Percentiles rank a stretch among this genome's conserved stretches.
phyloP scores from a whole-genome alignment of 2,797 vertebrate genomes.

The Chromis chromis region DNA sequence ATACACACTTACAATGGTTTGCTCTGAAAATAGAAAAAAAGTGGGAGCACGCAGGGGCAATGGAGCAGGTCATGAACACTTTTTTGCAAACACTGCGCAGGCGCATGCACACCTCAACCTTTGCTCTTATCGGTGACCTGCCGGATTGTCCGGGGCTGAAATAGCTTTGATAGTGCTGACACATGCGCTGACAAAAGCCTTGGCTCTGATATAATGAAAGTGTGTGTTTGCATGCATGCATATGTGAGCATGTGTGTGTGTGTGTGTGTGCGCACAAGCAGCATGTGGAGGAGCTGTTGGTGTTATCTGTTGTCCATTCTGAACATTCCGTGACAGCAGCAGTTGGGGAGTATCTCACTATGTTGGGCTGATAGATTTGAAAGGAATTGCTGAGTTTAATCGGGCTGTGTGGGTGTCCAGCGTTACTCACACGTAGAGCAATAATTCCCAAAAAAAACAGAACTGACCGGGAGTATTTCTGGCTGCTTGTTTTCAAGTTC shows the following conservation, averaged over 20 bases:
- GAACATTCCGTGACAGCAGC: slow-evolving; percentile 76
- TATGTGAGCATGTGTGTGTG: neutral
- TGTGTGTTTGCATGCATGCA: slow-evolving; percentile 34
- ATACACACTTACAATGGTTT: slow-evolving; percentile 61
- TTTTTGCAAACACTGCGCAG: slow-evolving; percentile 19
- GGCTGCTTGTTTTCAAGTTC: slow-evolving; percentile 21
- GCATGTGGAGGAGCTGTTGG: slow-evolving; percentile 65
- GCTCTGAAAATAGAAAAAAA: slow-evolving; percentile 77
- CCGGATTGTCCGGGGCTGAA: slow-evolving; percentile 64
- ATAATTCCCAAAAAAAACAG: slow-evolving; percentile 38
- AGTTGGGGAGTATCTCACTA: slow-evolving; percentile 61
- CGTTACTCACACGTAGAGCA: neutral
- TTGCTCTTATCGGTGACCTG: slow-evolving; percentile 70
- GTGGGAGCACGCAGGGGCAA: slow-evolving; percentile 52
- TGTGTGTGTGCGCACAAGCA: slow-evolving; percentile 53
- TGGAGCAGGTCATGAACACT: slow-evolving; percentile 46
- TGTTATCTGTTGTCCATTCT: slow-evolving; percentile 71
- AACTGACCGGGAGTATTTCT: slow-evolving; percentile 14
- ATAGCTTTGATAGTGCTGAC: slow-evolving; percentile 76
- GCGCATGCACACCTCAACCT: slow-evolving; percentile 36
- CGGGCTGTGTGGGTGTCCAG: slow-evolving; percentile 29
- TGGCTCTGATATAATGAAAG: slow-evolving; percentile 61
- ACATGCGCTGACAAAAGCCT: slow-evolving; percentile 69
- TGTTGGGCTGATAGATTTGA: slow-evolving; percentile 42
- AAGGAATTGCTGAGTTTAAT: slow-evolving; percentile 48